Evolutionary conservation across 1,140 invertebrate genomes (phyloP), one percentile per base, ranked within the genome.

Genomic region (Medauroidea extradentata): DNA sequence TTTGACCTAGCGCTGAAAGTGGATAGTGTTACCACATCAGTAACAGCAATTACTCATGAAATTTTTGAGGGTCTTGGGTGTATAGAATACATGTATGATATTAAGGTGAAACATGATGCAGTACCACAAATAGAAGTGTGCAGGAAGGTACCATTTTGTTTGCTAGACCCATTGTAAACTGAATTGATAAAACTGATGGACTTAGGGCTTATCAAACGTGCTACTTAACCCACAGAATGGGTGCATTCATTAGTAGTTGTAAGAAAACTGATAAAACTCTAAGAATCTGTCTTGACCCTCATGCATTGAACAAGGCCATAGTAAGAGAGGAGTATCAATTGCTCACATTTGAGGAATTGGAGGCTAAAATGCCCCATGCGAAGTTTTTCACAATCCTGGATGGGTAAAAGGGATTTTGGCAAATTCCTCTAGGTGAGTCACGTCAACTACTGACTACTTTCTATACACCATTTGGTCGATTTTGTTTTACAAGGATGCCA

Each of bases 201-300:
- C 50, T n/a, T 50, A 14, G 59, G 52, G 14, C 51, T 73, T 8
- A 65, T 67, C 21, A 41, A 50, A 34, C 67, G 63, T 42, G 63
- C 69, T 11, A 64, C 53, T 16, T 59, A 73, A 55, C 71, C 74
- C 18, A 73, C 71, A 7, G 69, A 75, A 3, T 77, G 70, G 71
- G 67, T 72, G 0, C 70, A 73, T 61, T 41, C 61, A 2, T 53
- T 73, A n/a, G 70, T 76, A 16, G 60, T 76, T n/a, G 69, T 72
- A 3, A 59, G 62, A 50, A 74, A 74, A 69, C 59, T 24, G 67
- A 69, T 57, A 66, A 68, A n/a, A 53, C 68, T 24, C 21, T 77
- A 8, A 61, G 75, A 61, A 58, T 79, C 19, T 78, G 73, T 63
- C 48, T 79, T 5, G 75, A 78, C 53, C 74, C 73, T 18, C 65